Base-by-base conservation (phyloP, 2,797 vertebrate species). In the Enoplosus armatus region DNA sequence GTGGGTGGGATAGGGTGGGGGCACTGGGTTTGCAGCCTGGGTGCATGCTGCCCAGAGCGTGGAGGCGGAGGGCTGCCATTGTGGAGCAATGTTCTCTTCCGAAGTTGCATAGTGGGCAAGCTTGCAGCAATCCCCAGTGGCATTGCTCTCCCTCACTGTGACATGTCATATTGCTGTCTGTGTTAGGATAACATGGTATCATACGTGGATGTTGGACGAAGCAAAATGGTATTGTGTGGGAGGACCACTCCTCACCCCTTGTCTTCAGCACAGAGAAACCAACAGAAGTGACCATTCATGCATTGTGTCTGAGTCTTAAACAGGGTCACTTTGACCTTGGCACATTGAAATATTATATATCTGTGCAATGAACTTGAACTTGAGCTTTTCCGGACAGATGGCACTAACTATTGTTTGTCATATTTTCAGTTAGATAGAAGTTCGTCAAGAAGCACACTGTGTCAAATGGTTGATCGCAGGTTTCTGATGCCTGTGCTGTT, bases 161-260 rank as follows among this genome's bases (percentile, higher is more conserved):
- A 98, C 93, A 92, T 96, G 96, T 97, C 97, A 96, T 96, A 92
- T 94, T 93, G 97, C 97, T 96, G 97, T 97, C 95, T 98, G 90
- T 93, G 88, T 93, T 89, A 83, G 76, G 88, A 89, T 90, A 71
- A 86, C 72, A 70, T 87, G 86, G 75, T 79, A 62, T 90, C 89
- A 80, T 80, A 82, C 69, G 51, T 74, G 84, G 83, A 88, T 58
- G 79, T 75, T 77, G 83, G 78, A n/a, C n/a, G n/a, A 82, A 81
- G 83, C 78, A 55, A 68, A 87, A 78, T 79, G 85, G 86, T 87
- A 66, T 88, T 69, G 82, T 85, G 83, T 79, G 80, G 75, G 85
- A 88, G 90, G 72, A 67, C 71, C 85, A 70, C 83, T 87, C 80
- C 86, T 90, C 84, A 80, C 64, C 80, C 78, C 74, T 77, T 75